Evolutionary conservation across 2,888 invertebrate species (phyloP), one percentile per base, ranked within the genome.

Genomic region (Napeogenes inachia): DNA sequence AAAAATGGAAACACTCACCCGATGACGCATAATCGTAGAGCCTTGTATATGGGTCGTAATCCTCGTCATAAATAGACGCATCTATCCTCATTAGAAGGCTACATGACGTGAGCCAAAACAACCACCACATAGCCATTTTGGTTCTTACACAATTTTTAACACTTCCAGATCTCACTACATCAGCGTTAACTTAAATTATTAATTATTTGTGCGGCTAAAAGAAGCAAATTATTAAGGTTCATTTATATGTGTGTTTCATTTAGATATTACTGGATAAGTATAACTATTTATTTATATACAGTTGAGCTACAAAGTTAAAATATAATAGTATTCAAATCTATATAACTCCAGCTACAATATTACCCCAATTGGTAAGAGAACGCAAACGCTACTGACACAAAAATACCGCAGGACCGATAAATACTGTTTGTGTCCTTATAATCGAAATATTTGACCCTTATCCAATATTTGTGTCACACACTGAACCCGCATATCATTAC

Each of bases 31-130:
- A 87, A 77, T 90, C 87, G 70, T 87, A 87, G 61, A 73, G 68
- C 70, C 83, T 86, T 12, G 88, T 88, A 70, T 88, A 89, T 0
- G 82, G 76, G 68, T 90, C 90, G 75, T 89, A 90, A 67, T 91
- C 89, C 58, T 90, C 89, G 68, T 90, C 89, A 71, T 89, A 89
- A 4, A 89, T 70, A 4, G 89, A 78, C 0, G 83, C 87, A 32
- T 84, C 79, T 4, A 76, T 66, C 66, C 69, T 76, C 47, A 75
- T 75, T 59, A 83, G 69, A 54, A 85, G 75, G 57, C 78, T 75
- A 61, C 79, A 74, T 55, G 77, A 70, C 56, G 81, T 71, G 63
- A 85, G 68, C 78, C 78, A 82, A 68, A 83, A 70, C 53, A 82
- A 72, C 78, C 82, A 80, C 72, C 75, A 74, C 68, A 72, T 69